A percentile compares a stretch with the other conserved stretches of the same genome.
Conservation (phyloP, 2,888 invertebrate genomes). For the Nasonovia ribisnigri region DNA sequence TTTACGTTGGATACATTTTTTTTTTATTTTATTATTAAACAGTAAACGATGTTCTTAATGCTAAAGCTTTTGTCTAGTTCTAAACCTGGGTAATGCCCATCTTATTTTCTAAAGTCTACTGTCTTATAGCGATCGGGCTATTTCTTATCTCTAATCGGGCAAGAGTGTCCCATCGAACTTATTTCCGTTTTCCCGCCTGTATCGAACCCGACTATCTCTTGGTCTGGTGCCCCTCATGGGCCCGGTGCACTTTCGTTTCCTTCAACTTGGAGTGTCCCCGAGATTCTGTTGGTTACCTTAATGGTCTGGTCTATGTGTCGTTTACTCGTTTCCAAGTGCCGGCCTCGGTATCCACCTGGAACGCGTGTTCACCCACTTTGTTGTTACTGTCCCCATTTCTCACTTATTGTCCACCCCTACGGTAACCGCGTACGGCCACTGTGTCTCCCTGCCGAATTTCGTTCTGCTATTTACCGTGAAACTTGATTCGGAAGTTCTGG, state of each 20-base stretch:
- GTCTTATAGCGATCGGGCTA: not conserved
- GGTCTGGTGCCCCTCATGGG: not conserved
- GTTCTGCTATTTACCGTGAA: conserved; percentile 15
- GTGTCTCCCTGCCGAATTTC: not conserved
- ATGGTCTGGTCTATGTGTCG: conserved; percentile 19
- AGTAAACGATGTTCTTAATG: not conserved
- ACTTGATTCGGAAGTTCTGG: not conserved
- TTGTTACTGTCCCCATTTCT: not conserved
- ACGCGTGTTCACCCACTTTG: conserved; percentile 3
- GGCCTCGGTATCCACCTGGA: not conserved
- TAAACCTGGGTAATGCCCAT: not conserved
- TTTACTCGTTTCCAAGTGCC: conserved; percentile 7
- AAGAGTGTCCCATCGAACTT: too few relatives aligned
- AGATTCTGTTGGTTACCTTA: conserved; percentile 16
- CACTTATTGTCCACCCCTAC: not conserved
- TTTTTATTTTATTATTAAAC: too few relatives aligned
- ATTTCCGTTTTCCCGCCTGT: too few relatives aligned
- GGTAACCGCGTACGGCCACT: conserved; percentile 11
- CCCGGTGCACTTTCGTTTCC: not conserved
- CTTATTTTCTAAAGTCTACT: not conserved
- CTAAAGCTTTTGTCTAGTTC: not conserved
- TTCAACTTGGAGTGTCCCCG: not conserved
- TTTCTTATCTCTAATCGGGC: too few relatives aligned
- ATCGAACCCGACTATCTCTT: conserved; percentile 10
- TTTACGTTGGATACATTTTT: not conserved